Percentiles rank a stretch among this genome's conserved stretches.
Conservation (phyloP, 2,113 vertebrate genomes). For the Falco punctatus region DNA sequence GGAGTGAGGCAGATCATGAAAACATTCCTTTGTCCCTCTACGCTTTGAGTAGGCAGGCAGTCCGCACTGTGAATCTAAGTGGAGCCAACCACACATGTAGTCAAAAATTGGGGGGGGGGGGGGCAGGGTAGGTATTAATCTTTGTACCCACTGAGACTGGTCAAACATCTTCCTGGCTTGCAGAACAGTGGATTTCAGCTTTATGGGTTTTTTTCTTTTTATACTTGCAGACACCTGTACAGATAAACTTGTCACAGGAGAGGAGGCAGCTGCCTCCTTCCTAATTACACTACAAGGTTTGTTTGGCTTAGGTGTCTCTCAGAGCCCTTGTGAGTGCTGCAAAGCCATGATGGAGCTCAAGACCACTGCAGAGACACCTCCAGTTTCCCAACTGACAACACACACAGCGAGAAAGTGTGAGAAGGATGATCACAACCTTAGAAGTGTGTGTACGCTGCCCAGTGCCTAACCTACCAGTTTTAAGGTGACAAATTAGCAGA, state of each 20-base stretch:
- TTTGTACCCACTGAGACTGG: fast-evolving
- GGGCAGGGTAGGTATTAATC: not conserved
- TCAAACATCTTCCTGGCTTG: not conserved
- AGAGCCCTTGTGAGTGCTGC: not conserved
- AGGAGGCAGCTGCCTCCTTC: not conserved
- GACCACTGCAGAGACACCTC: not conserved
- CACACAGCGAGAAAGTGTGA: fast-evolving
- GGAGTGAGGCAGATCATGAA: not conserved
- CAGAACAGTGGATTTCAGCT: not conserved
- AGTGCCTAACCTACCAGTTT: not conserved
- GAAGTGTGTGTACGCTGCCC: not conserved
- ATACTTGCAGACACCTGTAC: not conserved
- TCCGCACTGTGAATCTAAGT: not conserved
- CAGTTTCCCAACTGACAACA: not conserved
- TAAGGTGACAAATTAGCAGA: not conserved
- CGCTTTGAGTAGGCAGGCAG: not conserved
- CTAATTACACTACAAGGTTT: not conserved
- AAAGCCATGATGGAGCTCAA: not conserved
- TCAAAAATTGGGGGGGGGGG: not conserved
- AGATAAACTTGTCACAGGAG: not conserved
- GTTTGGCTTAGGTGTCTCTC: not conserved
- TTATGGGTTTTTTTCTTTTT: not conserved
- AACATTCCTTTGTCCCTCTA: not conserved
- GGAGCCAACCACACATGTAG: not conserved
- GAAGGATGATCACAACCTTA: not conserved